Percentiles rank a stretch among this genome's conserved stretches.
phyloP scores from a whole-genome alignment of 2,888 invertebrate genomes.

The Zele albiditarsus region DNA sequence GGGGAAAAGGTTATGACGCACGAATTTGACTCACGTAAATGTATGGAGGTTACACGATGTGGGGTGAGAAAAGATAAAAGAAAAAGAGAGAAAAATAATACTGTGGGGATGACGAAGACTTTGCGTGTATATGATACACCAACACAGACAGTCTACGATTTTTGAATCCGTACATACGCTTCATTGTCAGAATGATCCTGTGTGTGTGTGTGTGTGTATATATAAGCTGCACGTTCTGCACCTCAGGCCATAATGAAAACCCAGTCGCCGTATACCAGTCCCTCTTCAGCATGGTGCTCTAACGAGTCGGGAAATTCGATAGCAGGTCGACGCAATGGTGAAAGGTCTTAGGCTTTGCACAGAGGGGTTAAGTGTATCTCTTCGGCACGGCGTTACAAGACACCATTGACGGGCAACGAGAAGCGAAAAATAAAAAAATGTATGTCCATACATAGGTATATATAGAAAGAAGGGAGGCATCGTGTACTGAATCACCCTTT shows the following conservation, averaged over 20 bases:
- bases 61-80: neutral
- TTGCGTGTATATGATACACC: neutral
- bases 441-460: neutral
- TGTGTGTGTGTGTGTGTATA: neutral
- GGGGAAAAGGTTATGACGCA: constrained; percentile 19
- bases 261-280: neutral
- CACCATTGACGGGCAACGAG: constrained; percentile 15
- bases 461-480: constrained; percentile 20
- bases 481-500: constrained; percentile 35
- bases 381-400: constrained; percentile 30
- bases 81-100: neutral
- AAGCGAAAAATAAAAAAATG: neutral
- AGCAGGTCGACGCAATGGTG: constrained; percentile 20
- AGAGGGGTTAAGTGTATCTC: constrained; percentile 38
- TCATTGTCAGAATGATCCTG: constrained; percentile 1
- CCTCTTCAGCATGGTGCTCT: neutral
- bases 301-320: constrained; percentile 41
- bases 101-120: constrained; percentile 22
- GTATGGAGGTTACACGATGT: neutral
- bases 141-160: constrained; percentile 34
- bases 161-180: constrained; percentile 38
- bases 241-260: constrained; percentile 17
- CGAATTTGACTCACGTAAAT: constrained; percentile 31
- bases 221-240: constrained; percentile 13
- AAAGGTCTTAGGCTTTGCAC: constrained; percentile 15